Evolutionary conservation across 2,797 vertebrate genomes (phyloP), one percentile per base, ranked within the genome.

Genomic region (Microtus californicus): DNA sequence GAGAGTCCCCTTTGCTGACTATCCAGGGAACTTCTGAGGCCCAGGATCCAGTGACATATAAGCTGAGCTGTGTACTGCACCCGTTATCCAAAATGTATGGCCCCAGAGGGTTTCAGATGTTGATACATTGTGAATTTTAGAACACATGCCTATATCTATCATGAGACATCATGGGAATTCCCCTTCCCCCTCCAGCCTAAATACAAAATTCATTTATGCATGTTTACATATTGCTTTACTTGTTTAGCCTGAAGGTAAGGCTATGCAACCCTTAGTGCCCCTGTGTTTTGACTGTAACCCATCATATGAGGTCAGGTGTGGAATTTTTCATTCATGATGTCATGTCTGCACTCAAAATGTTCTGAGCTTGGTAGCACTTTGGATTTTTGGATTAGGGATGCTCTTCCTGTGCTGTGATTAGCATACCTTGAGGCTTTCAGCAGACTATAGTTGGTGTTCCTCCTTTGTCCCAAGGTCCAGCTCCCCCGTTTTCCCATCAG

Each of bases 251-350:
- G 43, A 25, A 85, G n/a, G n/a, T 34, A 80, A 23, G 83, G 86
- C 73, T 27, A 61, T 29, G 43, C 37, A 34, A 19, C 61, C 48
- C n/a, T 78, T 63, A 63, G 13, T 40, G 34, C 76, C 80, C 43
- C 87, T 87, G 54, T 45, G 92, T 87, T 91, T 80, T 80, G 54
- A 94, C 37, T 34, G 56, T 19, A 21, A 40, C 65, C 51, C 63
- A 86, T 73, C 40, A 63, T 31, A 61, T 13, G 65, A 80, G 82
- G 74, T 48, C 74, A 80, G 76, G 87, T 48, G 48, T 59, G 37
- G 51, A 48, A 94, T 78, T 90, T 90, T 78, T 63, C 48, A 77
- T 29, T 23, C 37, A 8, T 63, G 69, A 73, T 67, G 61, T 59
- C 48, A 31, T 61, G 40, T 90, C 63, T 37, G 8, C 43, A 9